phyloP scores from a whole-genome alignment of 2,888 invertebrate species.

The Seira ritae region DNA sequence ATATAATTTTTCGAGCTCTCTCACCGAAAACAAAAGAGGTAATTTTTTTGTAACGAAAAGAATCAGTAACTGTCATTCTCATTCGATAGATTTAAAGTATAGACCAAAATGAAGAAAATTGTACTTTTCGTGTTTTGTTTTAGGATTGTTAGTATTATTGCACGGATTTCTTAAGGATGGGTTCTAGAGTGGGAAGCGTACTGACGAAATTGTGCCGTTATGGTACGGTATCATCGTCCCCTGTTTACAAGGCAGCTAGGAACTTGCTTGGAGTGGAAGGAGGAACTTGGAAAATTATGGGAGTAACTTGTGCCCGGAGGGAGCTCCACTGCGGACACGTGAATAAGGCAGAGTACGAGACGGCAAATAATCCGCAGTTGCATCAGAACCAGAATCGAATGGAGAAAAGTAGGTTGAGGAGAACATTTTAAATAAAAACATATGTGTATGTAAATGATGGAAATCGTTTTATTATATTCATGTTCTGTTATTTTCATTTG shows the following conservation, averaged over 20 bases:
- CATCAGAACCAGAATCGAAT: slow-evolving; percentile 30
- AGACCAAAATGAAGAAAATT: no score
- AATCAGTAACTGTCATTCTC: no score
- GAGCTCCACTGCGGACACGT: slow-evolving; percentile 24
- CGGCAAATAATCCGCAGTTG: slow-evolving; percentile 38
- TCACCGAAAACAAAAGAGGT: no score
- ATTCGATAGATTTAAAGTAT: no score
- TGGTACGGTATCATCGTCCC: no score
- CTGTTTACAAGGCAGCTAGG: not conserved
- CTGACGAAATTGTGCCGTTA: not conserved
- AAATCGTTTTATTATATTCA: not conserved
- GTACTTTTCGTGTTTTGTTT: no score
- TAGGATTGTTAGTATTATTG: no score
- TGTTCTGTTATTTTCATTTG: not conserved
- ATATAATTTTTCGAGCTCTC: no score
- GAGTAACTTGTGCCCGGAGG: not conserved
- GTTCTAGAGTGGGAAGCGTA: not conserved
- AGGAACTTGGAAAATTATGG: not conserved
- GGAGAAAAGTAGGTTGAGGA: slow-evolving; percentile 47
- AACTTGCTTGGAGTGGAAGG: not conserved
- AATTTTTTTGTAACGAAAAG: no score
- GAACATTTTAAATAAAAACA: not conserved
- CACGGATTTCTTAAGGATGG: no score
- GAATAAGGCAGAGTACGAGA: slow-evolving; percentile 5
- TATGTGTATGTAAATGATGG: not conserved